Evolutionary conservation across 2,113 vertebrate genomes (phyloP).

Genomic region (Perca schrenkii): DNA sequence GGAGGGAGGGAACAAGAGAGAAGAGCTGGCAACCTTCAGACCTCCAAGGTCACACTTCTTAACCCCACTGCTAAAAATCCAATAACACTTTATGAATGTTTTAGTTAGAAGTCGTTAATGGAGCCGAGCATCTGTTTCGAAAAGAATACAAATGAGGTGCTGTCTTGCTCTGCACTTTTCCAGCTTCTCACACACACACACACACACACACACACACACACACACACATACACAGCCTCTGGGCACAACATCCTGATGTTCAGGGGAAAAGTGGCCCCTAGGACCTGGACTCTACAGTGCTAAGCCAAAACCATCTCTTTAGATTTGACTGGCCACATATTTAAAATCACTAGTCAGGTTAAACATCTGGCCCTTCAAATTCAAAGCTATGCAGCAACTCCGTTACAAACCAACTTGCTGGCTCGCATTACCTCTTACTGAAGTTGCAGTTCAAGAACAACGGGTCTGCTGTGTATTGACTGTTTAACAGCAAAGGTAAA

Average conservation of each 20-base stretch:
- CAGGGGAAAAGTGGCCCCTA: conserved; percentile 63
- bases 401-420: conserved; percentile 43
- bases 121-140: conserved; percentile 81
- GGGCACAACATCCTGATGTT: conserved; percentile 68
- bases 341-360: conserved; percentile 69
- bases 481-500: conserved; percentile 33
- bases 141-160: conserved; percentile 82
- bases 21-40: conserved; percentile 75
- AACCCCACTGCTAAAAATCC: conserved; percentile 84
- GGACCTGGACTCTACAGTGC: conserved; percentile 58
- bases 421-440: conserved; percentile 32
- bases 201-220: conserved; percentile 21
- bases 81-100: conserved; percentile 86
- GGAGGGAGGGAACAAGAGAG: conserved; percentile 60
- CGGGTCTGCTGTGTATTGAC: conserved; percentile 7
- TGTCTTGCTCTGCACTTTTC: conserved; percentile 62
- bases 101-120: conserved; percentile 84
- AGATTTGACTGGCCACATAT: conserved; percentile 66
- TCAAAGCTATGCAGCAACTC: conserved; percentile 54
- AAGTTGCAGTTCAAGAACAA: conserved; percentile 44
- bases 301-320: conserved; percentile 65
- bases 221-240: conserved; percentile 32
- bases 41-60: conserved; percentile 80
- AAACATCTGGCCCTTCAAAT: conserved; percentile 71
- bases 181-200: conserved; percentile 36